Evolutionary conservation across 37 sponge, comb jelly and placozoan species (phyloP), one percentile per base, ranked within the genome.

Genomic region (Amphimedon queenslandica): DNA sequence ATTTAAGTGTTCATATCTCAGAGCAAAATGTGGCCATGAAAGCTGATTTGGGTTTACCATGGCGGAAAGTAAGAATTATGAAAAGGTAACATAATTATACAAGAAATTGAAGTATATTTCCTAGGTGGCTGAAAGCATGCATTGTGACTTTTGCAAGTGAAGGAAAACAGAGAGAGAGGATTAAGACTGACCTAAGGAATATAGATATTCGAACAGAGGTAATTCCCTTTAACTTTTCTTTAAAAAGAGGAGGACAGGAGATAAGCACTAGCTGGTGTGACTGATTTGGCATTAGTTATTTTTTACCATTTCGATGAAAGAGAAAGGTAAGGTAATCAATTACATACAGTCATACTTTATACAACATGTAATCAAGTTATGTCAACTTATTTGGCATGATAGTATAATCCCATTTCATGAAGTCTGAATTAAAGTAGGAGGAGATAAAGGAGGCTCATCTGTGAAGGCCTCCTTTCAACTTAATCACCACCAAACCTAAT

Each of bases 401-500:
- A 47, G 51, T 16, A 6, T 25, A 11, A 70, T 70, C 20, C 71
- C 71, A 18, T 25, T 25, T 13, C 16, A 70, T 70, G 71, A 70
- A 25, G 42, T 70, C 3, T 70, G 71, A 47, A 8, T 70, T 6
- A 70, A 70, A 40, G 8, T 70, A 10, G 71, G 71, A 21, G 71
- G 71, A 37, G 71, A 70, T 70, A 70, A 70, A 41, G 71, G 71
- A 16, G 71, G 71, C 13, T 4, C 29, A 13, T 27, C 51, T 70
- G 37, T 70, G 32, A 70, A 70, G 25, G 42, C 42, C 32, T 47
- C 16, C 40, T 70, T 40, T 47, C 37, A 25, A 41, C 40, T 42
- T 42, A 18, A 70, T 41, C 13, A 40, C 51, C 16, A 42, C 37
- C 16, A 11, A 42, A 20, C 51, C 51, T 23, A 70, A 70, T 42